Base-by-base conservation (phyloP, 64 coral and sea anemone genomes). In the Dendrophyllia cribrosa region DNA sequence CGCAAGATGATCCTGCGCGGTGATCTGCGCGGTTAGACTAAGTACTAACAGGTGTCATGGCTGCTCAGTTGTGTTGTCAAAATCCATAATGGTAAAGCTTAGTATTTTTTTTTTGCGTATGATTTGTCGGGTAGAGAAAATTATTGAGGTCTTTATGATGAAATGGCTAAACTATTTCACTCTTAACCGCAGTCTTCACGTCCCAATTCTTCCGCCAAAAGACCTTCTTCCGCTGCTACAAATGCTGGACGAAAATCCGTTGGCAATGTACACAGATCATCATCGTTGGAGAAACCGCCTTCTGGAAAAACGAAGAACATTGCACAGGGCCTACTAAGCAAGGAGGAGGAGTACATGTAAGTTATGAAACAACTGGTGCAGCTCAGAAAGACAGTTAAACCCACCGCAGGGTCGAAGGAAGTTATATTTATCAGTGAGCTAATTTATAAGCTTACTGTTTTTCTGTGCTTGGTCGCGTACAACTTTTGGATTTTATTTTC, bases 261-360 rank as follows among this genome's bases (percentile, higher is more conserved):
- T 23, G 45, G 80, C 60, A 52, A 10, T 51, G 47, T 47, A 3
- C 80, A 66, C 5, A 68, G 46, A 84, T 20, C 59, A 5, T 61
- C 59, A 65, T 49, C 60, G 22, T 11, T 51, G 80, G 88, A 75
- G 25, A 86, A 83, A 43, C 95, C 95, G 52, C 92, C 95, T 1
- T 88, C 95, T 9, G 94, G 94, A 79, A 99, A 91, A 51, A 83
- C 85, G 24, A 88, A 85, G 75, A 94, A 99, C 75, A 93, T 97
- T 3, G 86, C 95, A 1, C 95, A 97, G 66, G 90, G 91, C 43
- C 78, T 99, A 69, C 56, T 96, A 59, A 94, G 73, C 72, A 99
- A 99, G 93, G 97, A 99, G 72, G 94, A 99, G 16, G 97, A 99
- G 74, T 99, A 99, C 65, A 90, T 99, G 97, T 99, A 46, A 81